phyloP scores from a whole-genome alignment of 2,888 invertebrate genomes.

The Yponomeuta malinellus region DNA sequence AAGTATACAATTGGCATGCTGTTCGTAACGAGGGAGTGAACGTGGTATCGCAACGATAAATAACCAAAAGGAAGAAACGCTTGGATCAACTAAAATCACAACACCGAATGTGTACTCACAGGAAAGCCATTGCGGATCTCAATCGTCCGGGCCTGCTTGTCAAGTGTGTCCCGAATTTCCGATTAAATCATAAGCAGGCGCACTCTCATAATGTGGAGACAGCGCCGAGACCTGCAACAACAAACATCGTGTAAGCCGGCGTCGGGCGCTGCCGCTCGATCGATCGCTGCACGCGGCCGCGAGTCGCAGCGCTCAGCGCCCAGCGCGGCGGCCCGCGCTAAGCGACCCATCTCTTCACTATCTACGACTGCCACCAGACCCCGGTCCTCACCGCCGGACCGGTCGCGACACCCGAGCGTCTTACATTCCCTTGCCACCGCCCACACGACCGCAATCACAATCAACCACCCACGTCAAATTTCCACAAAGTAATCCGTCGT shows the following conservation, averaged over 20 bases:
- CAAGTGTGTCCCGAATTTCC: constrained; percentile 38
- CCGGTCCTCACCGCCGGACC: constrained; percentile 19
- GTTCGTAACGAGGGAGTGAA: constrained; percentile 74
- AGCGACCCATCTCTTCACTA: constrained; percentile 2
- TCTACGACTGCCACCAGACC: no score
- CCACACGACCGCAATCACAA: constrained; percentile 36
- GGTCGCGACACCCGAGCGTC: constrained; percentile 28
- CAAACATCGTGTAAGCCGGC: constrained; percentile 37
- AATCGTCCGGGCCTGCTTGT: constrained; percentile 42
- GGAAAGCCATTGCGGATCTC: constrained; percentile 55
- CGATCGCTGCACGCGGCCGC: constrained; percentile 22
- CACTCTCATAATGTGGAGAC: constrained; percentile 68
- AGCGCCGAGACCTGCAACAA: constrained; percentile 63
- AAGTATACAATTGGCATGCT: constrained; percentile 66
- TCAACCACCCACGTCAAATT: constrained; percentile 48
- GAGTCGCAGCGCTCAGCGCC: neutral
- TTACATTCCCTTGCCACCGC: constrained; percentile 40
- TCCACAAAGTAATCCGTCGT: constrained; percentile 36
- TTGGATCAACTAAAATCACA: constrained; percentile 61
- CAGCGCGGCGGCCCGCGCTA: neutral
- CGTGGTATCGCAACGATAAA: constrained; percentile 71
- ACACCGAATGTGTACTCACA: constrained; percentile 64
- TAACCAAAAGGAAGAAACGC: constrained; percentile 41
- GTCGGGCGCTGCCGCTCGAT: constrained; percentile 27
- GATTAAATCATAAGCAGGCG: constrained; percentile 57